Evolutionary conservation across 1,140 invertebrate genomes (phyloP), one percentile per base, ranked within the genome.

Genomic region (Sesamia nonagrioides): DNA sequence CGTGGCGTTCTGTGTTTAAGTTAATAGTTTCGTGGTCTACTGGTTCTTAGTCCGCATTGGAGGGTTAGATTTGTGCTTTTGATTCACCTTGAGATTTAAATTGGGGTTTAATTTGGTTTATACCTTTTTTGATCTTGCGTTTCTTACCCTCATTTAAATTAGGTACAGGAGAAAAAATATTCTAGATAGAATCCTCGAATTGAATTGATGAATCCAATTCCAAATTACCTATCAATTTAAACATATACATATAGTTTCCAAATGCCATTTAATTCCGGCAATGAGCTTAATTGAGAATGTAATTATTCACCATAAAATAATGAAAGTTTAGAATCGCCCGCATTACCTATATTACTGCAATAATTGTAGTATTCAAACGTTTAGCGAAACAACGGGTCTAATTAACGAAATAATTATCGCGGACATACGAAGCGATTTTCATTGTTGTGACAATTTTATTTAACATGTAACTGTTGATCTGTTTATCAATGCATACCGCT

Each of bases 361-460:
- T 73, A 58, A 73, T 73, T 73, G 40, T 58, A 78, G 54, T 72
- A 68, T 66, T 68, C 18, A 85, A 86, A 77, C 83, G 77, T 84
- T 77, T 80, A 83, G 81, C 84, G 8, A 75, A 69, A 87, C 88
- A 89, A 87, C 84, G 79, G 84, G 81, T 85, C 88, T 87, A 87
- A 91, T 91, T 89, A 87, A 87, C 90, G 89, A 89, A 91, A 87
- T 87, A 81, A 89, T 93, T 92, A 91, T 88, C 86, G 80, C 69
- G 77, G 84, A 87, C 84, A 82, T 83, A 88, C 86, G 77, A 88
- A 77, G 54, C 80, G 84, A 87, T 73, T 73, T 6, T 17, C 71
- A n/a, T 33, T 63, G 58, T 63, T n/a, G 27, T 75, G 73, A 35
- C 56, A 50, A 75, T 63, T 75, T 60, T 75, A 63, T 75, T 75